Evolutionary conservation across 2,113 vertebrate species (phyloP), one percentile per base, ranked within the genome.

Genomic region (Ophthalmolycus amberensis): DNA sequence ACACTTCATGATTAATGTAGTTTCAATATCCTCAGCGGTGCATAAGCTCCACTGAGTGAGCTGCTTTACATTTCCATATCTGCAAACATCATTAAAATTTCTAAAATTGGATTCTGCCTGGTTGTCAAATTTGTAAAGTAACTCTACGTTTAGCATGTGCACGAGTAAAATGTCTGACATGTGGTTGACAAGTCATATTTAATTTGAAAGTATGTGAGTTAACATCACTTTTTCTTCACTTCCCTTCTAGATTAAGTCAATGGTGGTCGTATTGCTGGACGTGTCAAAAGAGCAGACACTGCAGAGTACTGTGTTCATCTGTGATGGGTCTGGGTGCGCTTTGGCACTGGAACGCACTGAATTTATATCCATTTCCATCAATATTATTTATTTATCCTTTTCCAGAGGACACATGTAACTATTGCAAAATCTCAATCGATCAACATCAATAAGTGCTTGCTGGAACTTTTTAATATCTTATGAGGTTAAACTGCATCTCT

Each of bases 41-140:
- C 37, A 15, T 48, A 1, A 9, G 20, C 40, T 71, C 50, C 62
- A 50, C n/a, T 14, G 38, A 60, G 25, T 15, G 69, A 83, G 37
- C 12, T 37, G 10, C 76, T 85, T 80, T 77, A 83, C 80, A 85
- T 89, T 75, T 83, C 27, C 59, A 58, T 52, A 37, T 83, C 73
- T 70, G 84, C 84, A 91, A 90, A 90, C 77, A 84, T 77, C 25
- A 85, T 87, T 85, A 73, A 81, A 82, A 64, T 38, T 62, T 63
- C 54, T 58, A 73, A 80, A 83, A 85, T 76, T 83, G 64, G 82
- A 83, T 83, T 79, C 67, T 25, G n/a, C 18, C 59, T 9, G 50
- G n/a, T 77, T 71, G 71, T 74, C 71, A 77, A 66, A 86, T 82
- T 60, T 79, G 74, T 74, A 27, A 85, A 80, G 62, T 42, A 46